phyloP scores from a whole-genome alignment of 2,113 vertebrate genomes.

The Hyaena hyaena region DNA sequence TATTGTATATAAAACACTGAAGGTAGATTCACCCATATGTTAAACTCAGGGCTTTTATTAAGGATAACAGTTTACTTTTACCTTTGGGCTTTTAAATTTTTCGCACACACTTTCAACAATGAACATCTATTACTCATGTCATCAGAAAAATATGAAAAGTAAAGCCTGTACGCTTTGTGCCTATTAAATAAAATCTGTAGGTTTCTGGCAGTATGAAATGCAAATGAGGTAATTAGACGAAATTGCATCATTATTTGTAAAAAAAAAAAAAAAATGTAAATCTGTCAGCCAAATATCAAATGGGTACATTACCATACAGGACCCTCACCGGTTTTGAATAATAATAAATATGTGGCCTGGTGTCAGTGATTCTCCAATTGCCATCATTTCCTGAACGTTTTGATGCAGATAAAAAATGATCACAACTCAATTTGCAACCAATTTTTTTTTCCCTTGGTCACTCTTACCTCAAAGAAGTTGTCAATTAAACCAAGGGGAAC shows the following conservation, averaged over 20 bases:
- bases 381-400: constrained; percentile 62
- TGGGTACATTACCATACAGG: neutral
- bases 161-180: neutral
- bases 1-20: neutral
- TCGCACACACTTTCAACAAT: neutral
- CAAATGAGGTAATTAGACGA: constrained; percentile 52
- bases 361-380: constrained; percentile 54
- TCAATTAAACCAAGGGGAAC: neutral
- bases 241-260: neutral
- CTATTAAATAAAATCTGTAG: neutral
- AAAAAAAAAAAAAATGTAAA: neutral
- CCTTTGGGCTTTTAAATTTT: neutral
- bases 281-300: neutral
- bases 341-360: constrained; percentile 37
- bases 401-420: constrained; percentile 32
- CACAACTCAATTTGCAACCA: neutral
- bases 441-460: neutral
- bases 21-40: neutral
- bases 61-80: constrained; percentile 30
- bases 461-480: constrained; percentile 50
- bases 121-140: neutral
- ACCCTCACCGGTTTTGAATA: constrained; percentile 19
- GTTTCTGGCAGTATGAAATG: constrained; percentile 14
- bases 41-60: neutral
- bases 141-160: constrained; percentile 49